A percentile compares a stretch with the other conserved stretches of the same genome.
These are phyloP conservation scores for Nysson spinosus DNA, from an alignment of 2,888 invertebrate genomes.

Conservation along the genomic window DNA sequence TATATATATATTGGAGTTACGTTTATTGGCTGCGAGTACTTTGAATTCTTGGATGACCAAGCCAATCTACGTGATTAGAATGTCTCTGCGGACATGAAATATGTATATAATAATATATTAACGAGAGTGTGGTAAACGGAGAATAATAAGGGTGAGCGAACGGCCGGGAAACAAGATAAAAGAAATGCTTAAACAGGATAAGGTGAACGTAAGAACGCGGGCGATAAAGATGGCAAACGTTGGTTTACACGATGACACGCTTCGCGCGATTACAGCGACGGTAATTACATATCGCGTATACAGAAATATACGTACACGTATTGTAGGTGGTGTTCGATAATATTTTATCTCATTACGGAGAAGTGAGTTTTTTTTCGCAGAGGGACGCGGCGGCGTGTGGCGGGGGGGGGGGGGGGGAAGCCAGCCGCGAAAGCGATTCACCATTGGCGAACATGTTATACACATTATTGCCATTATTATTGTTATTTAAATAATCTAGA, in stretches of 20 bases:
- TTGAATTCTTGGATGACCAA: no score
- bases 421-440: no score
- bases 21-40: no score
- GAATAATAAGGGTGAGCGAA: constrained; percentile 33
- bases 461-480: constrained; percentile 43
- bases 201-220: constrained; percentile 35
- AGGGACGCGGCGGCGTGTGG: no score
- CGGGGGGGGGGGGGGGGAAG: no score
- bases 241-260: constrained; percentile 46
- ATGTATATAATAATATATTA: no score
- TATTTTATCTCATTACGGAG: constrained; percentile 11
- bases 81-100: no score
- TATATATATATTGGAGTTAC: no score
- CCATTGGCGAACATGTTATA: constrained; percentile 2
- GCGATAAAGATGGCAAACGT: constrained; percentile 52
- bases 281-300: background rate
- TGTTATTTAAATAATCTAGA: constrained; percentile 45
- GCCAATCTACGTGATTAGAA: no score
- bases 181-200: constrained; percentile 28
- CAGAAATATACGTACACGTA: background rate
- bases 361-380: constrained; percentile 6
- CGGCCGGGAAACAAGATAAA: constrained; percentile 17
- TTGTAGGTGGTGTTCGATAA: constrained; percentile 7
- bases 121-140: no score
- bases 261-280: constrained; percentile 27